Conservation (phyloP, 2,797 vertebrate species). For the Cuniculus paca region DNA sequence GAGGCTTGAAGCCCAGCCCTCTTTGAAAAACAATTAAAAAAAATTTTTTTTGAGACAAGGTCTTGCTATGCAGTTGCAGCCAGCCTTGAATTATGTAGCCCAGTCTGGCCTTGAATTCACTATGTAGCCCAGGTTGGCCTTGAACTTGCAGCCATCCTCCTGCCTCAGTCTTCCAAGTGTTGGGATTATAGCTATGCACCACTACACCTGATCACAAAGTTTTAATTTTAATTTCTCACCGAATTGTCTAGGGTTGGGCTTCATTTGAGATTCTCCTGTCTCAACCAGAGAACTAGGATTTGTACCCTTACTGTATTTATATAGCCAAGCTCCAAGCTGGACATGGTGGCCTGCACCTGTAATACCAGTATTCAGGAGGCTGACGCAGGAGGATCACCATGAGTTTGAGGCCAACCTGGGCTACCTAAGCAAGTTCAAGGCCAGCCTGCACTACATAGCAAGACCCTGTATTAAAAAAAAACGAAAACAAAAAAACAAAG, state of each 20-base stretch:
- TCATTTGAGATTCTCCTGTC: neutral
- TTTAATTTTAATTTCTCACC: neutral
- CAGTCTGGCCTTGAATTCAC: neutral
- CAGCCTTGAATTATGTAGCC: neutral
- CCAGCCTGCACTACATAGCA: too few relatives aligned
- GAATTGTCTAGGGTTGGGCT: neutral
- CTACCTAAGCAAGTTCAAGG: too few relatives aligned
- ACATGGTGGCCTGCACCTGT: too few relatives aligned
- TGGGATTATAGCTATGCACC: neutral
- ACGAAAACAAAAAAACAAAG: too few relatives aligned
- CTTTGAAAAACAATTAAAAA: neutral
- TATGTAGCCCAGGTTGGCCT: neutral
- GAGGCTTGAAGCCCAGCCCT: neutral
- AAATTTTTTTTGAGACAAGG: too few relatives aligned
- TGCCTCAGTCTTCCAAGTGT: too few relatives aligned
- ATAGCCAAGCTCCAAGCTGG: neutral
- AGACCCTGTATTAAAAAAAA: too few relatives aligned
- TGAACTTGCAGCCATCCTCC: neutral
- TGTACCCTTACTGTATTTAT: neutral
- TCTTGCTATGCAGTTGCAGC: neutral
- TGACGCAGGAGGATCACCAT: too few relatives aligned
- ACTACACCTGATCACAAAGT: neutral
- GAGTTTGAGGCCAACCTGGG: too few relatives aligned
- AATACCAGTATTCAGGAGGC: too few relatives aligned
- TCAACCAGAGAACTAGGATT: neutral